phyloP scores from a whole-genome alignment of 2,888 invertebrate genomes.

The Rapana venosa region DNA sequence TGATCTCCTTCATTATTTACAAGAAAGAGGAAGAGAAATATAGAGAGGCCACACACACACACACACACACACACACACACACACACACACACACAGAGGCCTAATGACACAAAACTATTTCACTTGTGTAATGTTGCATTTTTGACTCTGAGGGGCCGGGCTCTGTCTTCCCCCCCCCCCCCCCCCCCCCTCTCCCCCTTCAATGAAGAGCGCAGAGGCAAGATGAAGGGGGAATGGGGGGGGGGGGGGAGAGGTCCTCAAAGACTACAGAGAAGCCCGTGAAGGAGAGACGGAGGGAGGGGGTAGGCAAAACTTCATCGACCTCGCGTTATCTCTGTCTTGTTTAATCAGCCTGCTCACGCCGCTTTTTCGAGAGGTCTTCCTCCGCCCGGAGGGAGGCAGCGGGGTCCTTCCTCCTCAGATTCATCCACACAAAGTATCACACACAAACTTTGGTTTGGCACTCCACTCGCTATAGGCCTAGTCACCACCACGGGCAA shows the following conservation, averaged over 20 bases:
- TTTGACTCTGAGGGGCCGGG: too few relatives aligned
- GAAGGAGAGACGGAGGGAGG: neutral
- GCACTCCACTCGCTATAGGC: neutral
- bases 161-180: too few relatives aligned
- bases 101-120: too few relatives aligned
- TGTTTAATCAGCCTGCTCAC: too few relatives aligned
- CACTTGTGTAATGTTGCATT: too few relatives aligned
- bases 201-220: neutral
- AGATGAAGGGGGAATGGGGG: neutral
- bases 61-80: too few relatives aligned
- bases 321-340: too few relatives aligned
- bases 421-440: conserved; percentile 3
- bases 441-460: conserved; percentile 20
- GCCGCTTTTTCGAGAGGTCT: neutral
- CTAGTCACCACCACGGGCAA: too few relatives aligned
- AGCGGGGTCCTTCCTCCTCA: too few relatives aligned
- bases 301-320: neutral
- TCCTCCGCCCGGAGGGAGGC: neutral
- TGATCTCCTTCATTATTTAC: too few relatives aligned
- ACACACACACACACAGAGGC: too few relatives aligned
- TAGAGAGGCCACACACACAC: neutral
- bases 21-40: neutral
- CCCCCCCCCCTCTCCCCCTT: too few relatives aligned
- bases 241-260: neutral
- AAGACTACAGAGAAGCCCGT: neutral